phyloP scores from a whole-genome alignment of 2,113 vertebrate genomes.

The Dolichotis patagonum region DNA sequence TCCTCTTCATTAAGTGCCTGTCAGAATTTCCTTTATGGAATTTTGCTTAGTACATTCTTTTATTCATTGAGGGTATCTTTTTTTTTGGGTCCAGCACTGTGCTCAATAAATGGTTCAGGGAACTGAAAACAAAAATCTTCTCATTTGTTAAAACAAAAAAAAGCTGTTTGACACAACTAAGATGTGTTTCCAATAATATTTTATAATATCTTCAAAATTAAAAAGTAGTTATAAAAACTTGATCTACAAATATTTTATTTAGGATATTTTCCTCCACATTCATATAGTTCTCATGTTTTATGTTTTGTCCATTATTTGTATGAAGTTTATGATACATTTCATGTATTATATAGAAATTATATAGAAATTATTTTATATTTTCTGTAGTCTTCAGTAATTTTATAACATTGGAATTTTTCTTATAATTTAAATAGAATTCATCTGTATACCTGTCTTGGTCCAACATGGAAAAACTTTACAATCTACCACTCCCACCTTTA shows the following conservation, averaged over 20 bases:
- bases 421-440: conserved; percentile 10
- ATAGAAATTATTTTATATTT: not conserved
- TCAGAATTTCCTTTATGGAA: not conserved
- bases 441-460: not conserved
- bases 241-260: conserved; percentile 40
- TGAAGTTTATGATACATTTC: not conserved
- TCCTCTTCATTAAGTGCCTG: not conserved
- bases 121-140: conserved; percentile 17
- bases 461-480: not conserved
- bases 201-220: conserved; percentile 40
- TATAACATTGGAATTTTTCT: not conserved
- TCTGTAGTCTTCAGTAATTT: not conserved
- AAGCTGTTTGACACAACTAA: not conserved
- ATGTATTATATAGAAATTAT: not conserved
- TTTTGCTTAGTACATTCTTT: not conserved
- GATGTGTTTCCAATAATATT: not conserved
- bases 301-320: not conserved
- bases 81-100: not conserved
- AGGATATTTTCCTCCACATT: not conserved
- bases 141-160: not conserved
- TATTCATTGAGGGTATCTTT: not conserved
- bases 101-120: not conserved
- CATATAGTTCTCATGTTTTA: not conserved
- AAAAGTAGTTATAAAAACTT: not conserved
- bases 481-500: not conserved